Evolutionary conservation across 1,140 invertebrate species (phyloP).

Genomic region (Solenopsis invicta): DNA sequence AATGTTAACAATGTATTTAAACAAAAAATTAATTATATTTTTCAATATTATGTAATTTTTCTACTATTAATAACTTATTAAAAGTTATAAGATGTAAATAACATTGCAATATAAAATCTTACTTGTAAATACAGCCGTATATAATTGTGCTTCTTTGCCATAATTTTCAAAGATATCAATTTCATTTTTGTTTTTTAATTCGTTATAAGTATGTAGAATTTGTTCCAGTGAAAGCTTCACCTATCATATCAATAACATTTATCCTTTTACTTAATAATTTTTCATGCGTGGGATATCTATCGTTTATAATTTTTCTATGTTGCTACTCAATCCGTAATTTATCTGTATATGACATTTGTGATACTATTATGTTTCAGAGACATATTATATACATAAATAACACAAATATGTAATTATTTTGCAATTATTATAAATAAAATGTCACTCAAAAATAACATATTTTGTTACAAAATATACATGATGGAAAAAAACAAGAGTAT

Average conservation of each 20-base stretch:
- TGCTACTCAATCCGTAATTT: too few species aligned
- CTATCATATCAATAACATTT: neutral
- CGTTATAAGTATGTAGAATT: neutral
- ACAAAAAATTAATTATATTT: neutral
- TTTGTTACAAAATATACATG: too few species aligned
- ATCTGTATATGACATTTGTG: too few species aligned
- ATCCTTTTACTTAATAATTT: neutral
- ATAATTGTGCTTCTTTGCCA: neutral
- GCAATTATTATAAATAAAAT: too few species aligned
- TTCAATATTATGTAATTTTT: neutral
- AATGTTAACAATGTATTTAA: neutral
- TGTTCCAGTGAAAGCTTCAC: neutral
- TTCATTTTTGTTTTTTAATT: neutral
- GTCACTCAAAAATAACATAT: too few species aligned
- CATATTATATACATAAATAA: too few species aligned
- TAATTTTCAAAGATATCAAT: slow-evolving; percentile 1
- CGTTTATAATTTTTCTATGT: too few species aligned
- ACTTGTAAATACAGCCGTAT: neutral
- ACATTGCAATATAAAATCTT: neutral
- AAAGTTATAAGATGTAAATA: too few species aligned
- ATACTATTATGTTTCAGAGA: too few species aligned
- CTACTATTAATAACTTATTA: neutral
- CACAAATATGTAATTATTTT: too few species aligned
- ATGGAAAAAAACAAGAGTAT: too few species aligned
- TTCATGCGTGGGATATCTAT: too few species aligned